Evolutionary conservation across 2,888 invertebrate genomes (phyloP).

Genomic region (Coremacera marginata): DNA sequence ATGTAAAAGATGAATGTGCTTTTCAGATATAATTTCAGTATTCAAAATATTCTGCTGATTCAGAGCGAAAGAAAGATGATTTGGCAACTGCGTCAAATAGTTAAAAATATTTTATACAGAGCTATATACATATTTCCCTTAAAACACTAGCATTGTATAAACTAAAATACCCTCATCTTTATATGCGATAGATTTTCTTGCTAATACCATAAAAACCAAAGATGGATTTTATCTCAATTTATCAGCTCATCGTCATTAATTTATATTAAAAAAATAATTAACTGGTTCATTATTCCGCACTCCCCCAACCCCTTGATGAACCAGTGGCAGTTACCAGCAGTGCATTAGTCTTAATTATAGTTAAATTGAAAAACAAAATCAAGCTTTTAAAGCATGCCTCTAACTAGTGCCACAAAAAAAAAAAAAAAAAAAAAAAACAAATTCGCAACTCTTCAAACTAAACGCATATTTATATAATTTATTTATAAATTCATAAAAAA

Average conservation of each 20-base stretch:
- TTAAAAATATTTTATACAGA: too few relatives aligned
- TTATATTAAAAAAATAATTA: not conserved
- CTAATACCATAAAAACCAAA: too few relatives aligned
- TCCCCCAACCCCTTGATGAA: not conserved
- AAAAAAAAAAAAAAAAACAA: not conserved
- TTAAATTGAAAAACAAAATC: not conserved
- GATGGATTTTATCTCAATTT: not conserved
- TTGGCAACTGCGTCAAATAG: too few relatives aligned
- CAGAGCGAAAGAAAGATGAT: too few relatives aligned
- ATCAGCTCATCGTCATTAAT: not conserved
- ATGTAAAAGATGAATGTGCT: too few relatives aligned
- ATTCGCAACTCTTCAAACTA: not conserved
- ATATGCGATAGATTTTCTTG: too few relatives aligned
- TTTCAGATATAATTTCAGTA: too few relatives aligned
- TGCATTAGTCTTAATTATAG: conserved; percentile 25
- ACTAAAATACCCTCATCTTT: too few relatives aligned
- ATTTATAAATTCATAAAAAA: not conserved
- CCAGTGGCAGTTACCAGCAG: conserved; percentile 32
- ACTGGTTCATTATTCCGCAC: not conserved
- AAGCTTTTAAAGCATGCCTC: conserved; percentile 12
- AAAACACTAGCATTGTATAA: too few relatives aligned
- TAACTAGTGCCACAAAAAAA: conserved; percentile 18
- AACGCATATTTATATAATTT: not conserved
- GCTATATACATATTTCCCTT: too few relatives aligned
- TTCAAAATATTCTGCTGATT: too few relatives aligned